These are phyloP conservation scores for Heteronetta atricapilla DNA, from an alignment of 2,113 vertebrate species.

Conservation along the genomic window DNA sequence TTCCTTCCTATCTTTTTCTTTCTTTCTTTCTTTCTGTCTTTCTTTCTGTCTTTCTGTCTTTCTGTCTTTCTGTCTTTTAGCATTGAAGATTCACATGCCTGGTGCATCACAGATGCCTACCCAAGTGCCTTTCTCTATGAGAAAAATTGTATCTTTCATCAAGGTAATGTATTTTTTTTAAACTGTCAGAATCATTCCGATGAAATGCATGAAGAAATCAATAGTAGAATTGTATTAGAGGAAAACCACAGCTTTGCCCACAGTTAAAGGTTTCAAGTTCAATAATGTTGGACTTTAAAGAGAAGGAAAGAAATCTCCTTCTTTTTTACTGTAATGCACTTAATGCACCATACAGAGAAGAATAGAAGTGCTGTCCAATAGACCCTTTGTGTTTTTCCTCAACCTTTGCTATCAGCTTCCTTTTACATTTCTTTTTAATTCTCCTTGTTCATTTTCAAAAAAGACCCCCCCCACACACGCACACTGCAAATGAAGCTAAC, in stretches of 20 bases:
- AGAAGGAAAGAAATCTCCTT: constrained; percentile 35
- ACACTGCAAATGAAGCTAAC: not conserved
- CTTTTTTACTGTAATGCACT: constrained; percentile 47
- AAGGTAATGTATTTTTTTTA: constrained; percentile 59
- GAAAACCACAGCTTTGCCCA: constrained; percentile 59
- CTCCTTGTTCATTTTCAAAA: not conserved
- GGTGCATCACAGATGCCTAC: constrained; percentile 32
- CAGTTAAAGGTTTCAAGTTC: constrained; percentile 62
- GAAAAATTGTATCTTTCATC: constrained; percentile 62
- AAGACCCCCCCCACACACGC: not conserved
- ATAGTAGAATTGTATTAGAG: constrained; percentile 70
- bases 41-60: not conserved
- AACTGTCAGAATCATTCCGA: constrained; percentile 66
- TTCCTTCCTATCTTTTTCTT: too few relatives aligned
- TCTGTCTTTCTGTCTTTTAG: not conserved
- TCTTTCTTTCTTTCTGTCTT: not conserved
- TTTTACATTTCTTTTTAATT: constrained; percentile 50
- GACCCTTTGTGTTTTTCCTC: constrained; percentile 37
- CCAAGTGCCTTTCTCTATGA: constrained; percentile 27
- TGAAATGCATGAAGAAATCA: constrained; percentile 65
- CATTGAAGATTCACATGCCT: constrained; percentile 33
- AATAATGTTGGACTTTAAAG: constrained; percentile 47
- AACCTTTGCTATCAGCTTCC: constrained; percentile 35
- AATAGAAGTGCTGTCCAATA: constrained; percentile 15
- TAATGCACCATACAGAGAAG: constrained; percentile 48